Evolutionary conservation across 2,888 invertebrate genomes (phyloP).

Genomic region (Pilophorus perplexus): DNA sequence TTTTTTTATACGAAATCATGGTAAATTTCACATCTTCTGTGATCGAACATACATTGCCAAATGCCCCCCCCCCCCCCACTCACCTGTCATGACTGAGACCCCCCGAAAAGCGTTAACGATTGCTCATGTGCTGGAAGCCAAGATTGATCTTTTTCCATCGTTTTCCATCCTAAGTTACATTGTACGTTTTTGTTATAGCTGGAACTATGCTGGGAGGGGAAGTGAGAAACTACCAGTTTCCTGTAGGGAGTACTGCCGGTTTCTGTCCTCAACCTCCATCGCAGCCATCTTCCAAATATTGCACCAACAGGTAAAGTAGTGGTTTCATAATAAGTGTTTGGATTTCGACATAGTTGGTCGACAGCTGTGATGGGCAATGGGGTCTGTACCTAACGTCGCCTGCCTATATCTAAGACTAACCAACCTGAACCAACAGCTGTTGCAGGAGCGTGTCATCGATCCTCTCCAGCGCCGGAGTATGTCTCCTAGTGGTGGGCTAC

Average conservation of each 20-base stretch:
- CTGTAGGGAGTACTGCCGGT: constrained; percentile 44
- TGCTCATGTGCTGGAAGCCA: too few relatives aligned
- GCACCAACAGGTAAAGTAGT: constrained; percentile 32
- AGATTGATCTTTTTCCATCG: too few relatives aligned
- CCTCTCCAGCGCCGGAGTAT: constrained; percentile 77
- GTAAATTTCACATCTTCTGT: too few relatives aligned
- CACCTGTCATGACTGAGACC: too few relatives aligned
- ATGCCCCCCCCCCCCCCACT: too few relatives aligned
- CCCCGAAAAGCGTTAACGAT: too few relatives aligned
- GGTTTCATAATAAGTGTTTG: too few relatives aligned
- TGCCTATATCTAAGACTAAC: not conserved
- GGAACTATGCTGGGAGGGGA: constrained; percentile 45
- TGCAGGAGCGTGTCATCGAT: constrained; percentile 59
- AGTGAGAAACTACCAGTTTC: constrained; percentile 45
- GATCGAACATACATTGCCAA: too few relatives aligned
- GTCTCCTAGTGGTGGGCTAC: constrained; percentile 83
- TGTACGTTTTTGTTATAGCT: constrained; percentile 5
- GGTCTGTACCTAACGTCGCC: not conserved
- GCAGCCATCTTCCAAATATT: constrained; percentile 28
- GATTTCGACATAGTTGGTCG: too few relatives aligned
- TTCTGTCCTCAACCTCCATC: constrained; percentile 40
- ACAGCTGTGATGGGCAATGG: too few relatives aligned
- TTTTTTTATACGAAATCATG: too few relatives aligned
- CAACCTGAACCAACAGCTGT: constrained; percentile 46
- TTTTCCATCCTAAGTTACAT: too few relatives aligned